Conservation (phyloP, 2,113 vertebrate genomes). For the Cyprinodon variegatus region DNA sequence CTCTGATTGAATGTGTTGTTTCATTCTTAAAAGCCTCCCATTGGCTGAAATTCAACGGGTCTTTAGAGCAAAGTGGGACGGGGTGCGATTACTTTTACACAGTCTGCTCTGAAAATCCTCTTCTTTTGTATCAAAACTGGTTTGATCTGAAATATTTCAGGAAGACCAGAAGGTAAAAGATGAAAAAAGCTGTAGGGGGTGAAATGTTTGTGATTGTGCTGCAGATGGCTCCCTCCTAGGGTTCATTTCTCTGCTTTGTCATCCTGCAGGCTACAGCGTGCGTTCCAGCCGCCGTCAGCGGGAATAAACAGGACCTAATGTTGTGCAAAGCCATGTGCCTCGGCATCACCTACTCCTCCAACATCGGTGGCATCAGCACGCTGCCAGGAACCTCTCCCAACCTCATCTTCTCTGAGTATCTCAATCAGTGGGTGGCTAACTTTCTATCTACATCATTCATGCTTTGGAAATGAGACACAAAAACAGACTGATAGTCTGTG, state of each 20-base stretch:
- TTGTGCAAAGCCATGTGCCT: constrained; percentile 90
- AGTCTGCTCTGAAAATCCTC: no score
- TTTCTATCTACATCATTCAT: not conserved
- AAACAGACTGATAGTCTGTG: not conserved
- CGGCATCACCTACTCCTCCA: constrained; percentile 89
- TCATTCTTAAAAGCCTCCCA: no score
- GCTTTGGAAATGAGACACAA: not conserved
- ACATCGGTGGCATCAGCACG: constrained; percentile 89
- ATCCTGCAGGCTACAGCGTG: not conserved
- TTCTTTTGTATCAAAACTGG: not conserved
- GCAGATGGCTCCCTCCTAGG: rapidly evolving
- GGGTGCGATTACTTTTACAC: no score
- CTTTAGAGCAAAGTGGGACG: no score
- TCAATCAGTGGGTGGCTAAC: constrained; percentile 83
- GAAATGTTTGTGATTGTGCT: not conserved
- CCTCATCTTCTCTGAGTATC: constrained; percentile 90
- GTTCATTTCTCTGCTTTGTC: not conserved
- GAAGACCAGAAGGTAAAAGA: not conserved
- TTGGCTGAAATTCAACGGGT: no score
- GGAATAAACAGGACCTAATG: constrained; percentile 77
- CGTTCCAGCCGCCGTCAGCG: not conserved
- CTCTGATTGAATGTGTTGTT: no score
- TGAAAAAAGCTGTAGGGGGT: not conserved
- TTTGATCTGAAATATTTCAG: not conserved
- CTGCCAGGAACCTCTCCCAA: constrained; percentile 93